Percentiles rank a stretch among this genome's conserved stretches.
phyloP scores from a whole-genome alignment of 2,888 invertebrate genomes.

The Pammene fasciana region DNA sequence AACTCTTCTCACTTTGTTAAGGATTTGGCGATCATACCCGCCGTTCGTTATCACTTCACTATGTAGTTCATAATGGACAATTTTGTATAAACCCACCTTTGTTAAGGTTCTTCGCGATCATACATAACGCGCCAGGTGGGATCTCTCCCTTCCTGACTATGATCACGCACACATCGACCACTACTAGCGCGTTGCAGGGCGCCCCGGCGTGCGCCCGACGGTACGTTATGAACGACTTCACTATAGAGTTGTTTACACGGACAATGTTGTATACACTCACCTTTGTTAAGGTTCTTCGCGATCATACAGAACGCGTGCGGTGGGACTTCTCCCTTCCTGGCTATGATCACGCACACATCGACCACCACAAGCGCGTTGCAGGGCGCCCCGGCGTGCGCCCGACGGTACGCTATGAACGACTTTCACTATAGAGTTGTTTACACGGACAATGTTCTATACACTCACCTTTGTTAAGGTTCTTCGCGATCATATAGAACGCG shows the following conservation, averaged over 20 bases:
- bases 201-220: constrained; percentile 94
- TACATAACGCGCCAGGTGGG: constrained; percentile 98
- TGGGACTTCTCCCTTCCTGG: constrained; percentile 93
- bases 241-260: constrained; percentile 96
- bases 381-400: constrained; percentile 58
- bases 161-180: constrained; percentile 98
- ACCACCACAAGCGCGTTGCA: constrained; percentile 84
- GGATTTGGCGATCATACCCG: no score
- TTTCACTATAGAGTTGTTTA: constrained; percentile 61
- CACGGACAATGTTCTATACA: no score
- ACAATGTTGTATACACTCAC: constrained; percentile 86
- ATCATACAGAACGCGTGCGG: constrained; percentile 92
- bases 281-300: background rate
- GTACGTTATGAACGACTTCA: constrained; percentile 96
- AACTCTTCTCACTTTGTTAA: no score
- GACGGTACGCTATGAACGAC: constrained; percentile 95
- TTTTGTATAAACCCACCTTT: constrained; percentile 90
- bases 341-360: constrained; percentile 97
- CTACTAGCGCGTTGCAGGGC: constrained; percentile 98
- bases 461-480: constrained; percentile 96
- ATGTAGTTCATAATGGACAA: no score
- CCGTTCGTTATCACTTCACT: constrained; percentile 90
- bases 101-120: constrained; percentile 97
- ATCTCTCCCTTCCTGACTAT: constrained; percentile 96
- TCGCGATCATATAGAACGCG: constrained; percentile 97